A percentile compares a stretch with the other conserved stretches of the same genome.
These are phyloP conservation scores for Galerucella nymphaeae DNA, from an alignment of 2,888 invertebrate species.

Conservation along the genomic window DNA sequence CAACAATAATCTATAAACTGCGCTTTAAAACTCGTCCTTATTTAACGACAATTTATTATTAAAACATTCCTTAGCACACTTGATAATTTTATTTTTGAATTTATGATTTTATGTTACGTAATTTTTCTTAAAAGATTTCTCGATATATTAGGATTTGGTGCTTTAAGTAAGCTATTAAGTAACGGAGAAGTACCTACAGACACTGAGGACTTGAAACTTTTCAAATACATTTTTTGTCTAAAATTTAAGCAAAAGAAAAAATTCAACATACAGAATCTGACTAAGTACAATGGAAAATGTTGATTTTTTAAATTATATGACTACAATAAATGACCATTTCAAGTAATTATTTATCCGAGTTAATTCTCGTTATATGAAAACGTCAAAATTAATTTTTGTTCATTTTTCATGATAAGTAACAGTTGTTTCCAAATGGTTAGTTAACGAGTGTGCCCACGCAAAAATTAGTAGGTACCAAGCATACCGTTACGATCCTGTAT, in stretches of 20 bases:
- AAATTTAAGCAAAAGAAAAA: no score
- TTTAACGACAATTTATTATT: background rate
- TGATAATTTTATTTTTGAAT: background rate
- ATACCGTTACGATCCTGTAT: constrained; percentile 24
- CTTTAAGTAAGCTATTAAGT: background rate
- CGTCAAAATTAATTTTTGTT: background rate
- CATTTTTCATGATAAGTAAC: background rate
- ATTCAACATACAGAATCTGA: background rate
- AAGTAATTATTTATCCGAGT: background rate
- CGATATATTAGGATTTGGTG: background rate
- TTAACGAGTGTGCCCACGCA: background rate
- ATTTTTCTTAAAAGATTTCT: background rate
- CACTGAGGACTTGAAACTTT: no score
- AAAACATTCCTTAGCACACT: background rate
- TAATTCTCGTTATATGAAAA: background rate
- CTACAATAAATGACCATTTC: background rate
- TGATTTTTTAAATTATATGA: background rate
- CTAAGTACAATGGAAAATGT: no score
- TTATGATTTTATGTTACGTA: background rate
- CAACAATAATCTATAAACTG: background rate
- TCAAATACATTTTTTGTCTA: no score
- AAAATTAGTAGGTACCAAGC: constrained; percentile 14
- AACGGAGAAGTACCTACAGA: no score
- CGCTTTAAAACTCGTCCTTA: background rate
- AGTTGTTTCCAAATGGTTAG: background rate